Conservation (phyloP, 2,888 invertebrate species). For the Sabatieria punctata region DNA sequence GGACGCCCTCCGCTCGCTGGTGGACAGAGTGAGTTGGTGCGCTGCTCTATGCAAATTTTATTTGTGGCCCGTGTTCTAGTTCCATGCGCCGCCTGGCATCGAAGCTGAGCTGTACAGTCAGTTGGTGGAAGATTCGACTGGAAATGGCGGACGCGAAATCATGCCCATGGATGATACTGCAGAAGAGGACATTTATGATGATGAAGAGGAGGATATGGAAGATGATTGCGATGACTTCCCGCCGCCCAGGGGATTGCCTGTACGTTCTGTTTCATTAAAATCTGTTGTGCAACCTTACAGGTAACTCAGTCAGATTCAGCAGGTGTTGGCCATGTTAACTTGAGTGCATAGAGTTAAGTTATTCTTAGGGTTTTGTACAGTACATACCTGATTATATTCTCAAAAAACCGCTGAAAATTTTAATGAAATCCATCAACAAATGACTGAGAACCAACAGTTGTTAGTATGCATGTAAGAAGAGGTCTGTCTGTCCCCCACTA, state of each 20-base stretch:
- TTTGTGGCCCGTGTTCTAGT: not conserved
- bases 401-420: too few relatives aligned
- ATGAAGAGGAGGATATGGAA: conserved; percentile 16
- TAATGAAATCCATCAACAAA: too few relatives aligned
- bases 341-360: too few relatives aligned
- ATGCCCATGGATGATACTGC: conserved; percentile 3
- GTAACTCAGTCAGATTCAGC: not conserved
- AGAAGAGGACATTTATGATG: conserved; percentile 18
- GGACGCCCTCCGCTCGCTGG: not conserved
- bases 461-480: too few relatives aligned
- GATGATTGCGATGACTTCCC: conserved; percentile 17
- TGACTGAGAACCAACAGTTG: too few relatives aligned
- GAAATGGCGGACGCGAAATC: not conserved
- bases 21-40: not conserved
- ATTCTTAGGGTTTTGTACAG: too few relatives aligned
- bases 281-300: too few relatives aligned
- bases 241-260: conserved; percentile 12
- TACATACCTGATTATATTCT: too few relatives aligned
- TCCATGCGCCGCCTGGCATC: too few relatives aligned
- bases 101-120: not conserved
- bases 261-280: too few relatives aligned
- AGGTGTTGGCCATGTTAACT: too few relatives aligned
- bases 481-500: too few relatives aligned
- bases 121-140: not conserved
- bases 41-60: not conserved